Evolutionary conservation across 2,797 vertebrate genomes (phyloP).

Genomic region (Pangasius djambal): DNA sequence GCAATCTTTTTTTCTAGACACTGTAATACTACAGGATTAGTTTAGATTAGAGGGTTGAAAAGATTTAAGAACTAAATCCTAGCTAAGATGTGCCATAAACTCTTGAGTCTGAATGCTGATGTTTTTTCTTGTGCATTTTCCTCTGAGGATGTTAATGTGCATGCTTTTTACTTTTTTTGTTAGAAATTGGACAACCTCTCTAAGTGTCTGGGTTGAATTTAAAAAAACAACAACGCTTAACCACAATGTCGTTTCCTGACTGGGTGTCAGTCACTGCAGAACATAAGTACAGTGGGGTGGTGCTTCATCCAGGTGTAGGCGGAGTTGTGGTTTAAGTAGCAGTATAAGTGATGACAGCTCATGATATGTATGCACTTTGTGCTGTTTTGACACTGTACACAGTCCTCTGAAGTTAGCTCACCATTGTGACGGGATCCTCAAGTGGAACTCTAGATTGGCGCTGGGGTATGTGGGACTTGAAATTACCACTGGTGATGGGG

Average conservation of each 20-base stretch:
- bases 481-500: not conserved
- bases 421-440: not conserved
- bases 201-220: not conserved
- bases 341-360: conserved; percentile 60
- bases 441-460: conserved; percentile 7
- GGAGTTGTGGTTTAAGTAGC: conserved; percentile 57
- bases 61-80: not conserved
- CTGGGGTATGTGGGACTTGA: conserved; percentile 25
- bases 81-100: not conserved
- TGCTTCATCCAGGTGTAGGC: conserved; percentile 46
- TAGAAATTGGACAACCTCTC: not conserved
- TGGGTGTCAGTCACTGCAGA: not conserved
- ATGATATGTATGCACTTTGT: conserved; percentile 51
- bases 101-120: not conserved
- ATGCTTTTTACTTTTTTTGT: not conserved
- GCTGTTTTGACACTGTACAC: conserved; percentile 14
- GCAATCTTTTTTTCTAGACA: not conserved
- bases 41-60: not conserved
- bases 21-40: not conserved
- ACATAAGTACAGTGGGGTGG: conserved; percentile 40
- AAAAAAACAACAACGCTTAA: not conserved
- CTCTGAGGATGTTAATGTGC: not conserved
- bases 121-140: not conserved
- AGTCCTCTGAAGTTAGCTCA: conserved; percentile 6
- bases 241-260: not conserved